Percentiles rank a stretch among this genome's conserved stretches.
phyloP scores from a whole-genome alignment of 2,888 invertebrate genomes.

The Acleris cristana region DNA sequence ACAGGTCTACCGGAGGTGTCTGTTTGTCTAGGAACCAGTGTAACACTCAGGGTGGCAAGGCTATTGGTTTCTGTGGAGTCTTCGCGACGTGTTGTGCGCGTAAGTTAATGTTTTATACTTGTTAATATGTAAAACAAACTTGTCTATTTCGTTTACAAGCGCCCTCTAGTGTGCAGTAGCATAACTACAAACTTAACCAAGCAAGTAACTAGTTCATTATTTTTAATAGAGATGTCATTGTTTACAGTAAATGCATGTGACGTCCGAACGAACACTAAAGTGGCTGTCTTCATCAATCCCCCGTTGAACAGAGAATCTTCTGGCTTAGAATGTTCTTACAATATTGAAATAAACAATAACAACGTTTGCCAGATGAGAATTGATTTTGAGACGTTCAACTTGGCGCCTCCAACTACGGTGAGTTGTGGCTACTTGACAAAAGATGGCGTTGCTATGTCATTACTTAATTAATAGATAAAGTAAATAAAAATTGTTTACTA shows the following conservation, averaged over 20 bases:
- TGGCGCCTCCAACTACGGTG: constrained; percentile 77
- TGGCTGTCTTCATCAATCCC: constrained; percentile 77
- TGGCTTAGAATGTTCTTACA: constrained; percentile 80
- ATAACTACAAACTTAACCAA: neutral
- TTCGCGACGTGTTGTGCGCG: constrained; percentile 79
- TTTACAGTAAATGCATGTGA: constrained; percentile 77
- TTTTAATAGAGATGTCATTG: constrained; percentile 42
- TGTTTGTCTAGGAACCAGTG: constrained; percentile 82
- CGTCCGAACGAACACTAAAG: constrained; percentile 70
- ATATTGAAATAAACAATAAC: constrained; percentile 82
- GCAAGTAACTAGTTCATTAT: neutral
- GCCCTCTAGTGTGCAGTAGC: constrained; percentile 39
- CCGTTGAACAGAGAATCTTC: constrained; percentile 70
- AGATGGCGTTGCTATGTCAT: constrained; percentile 4
- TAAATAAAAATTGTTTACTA: no score
- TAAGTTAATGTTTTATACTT: constrained; percentile 52
- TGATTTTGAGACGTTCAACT: constrained; percentile 82
- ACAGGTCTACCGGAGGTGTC: constrained; percentile 73
- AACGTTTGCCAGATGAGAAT: constrained; percentile 85
- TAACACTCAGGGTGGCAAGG: constrained; percentile 79
- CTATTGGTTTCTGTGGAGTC: constrained; percentile 78
- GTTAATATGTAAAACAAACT: no score
- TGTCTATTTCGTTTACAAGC: neutral
- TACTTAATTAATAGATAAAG: no score
- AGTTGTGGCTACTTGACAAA: constrained; percentile 35